A percentile compares a stretch with the other conserved stretches of the same genome.
Evolutionary conservation across 2,888 invertebrate genomes (phyloP).

Genomic region (Drosophila crucigera): DNA sequence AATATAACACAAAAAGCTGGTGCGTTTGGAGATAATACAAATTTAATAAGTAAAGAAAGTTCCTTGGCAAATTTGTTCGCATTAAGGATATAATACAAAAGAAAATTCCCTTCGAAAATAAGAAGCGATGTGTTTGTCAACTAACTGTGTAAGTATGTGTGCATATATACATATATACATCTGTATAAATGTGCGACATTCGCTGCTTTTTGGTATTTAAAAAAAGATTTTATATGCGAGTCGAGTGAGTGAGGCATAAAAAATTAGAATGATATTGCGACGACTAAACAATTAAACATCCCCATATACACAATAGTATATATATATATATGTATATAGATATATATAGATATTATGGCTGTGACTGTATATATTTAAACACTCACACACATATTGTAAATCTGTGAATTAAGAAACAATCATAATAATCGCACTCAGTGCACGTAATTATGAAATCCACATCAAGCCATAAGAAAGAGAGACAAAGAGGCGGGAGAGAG

Average conservation of each 20-base stretch:
- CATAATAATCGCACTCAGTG: conserved; percentile 76
- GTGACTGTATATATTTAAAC: conserved; percentile 2
- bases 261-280: conserved; percentile 42
- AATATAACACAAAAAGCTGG: too few relatives aligned
- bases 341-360: conserved; percentile 2
- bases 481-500: not conserved
- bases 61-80: not conserved
- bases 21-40: not conserved
- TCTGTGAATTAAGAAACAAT: conserved; percentile 81
- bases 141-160: not conserved
- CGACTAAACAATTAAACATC: conserved; percentile 44
- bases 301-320: not conserved
- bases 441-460: conserved; percentile 75
- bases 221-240: conserved; percentile 24
- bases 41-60: not conserved
- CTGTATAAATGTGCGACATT: conserved; percentile 3
- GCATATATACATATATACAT: not conserved
- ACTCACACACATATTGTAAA: conserved; percentile 53
- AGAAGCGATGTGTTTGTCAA: not conserved
- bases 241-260: conserved; percentile 24
- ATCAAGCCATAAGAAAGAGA: conserved; percentile 30
- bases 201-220: conserved; percentile 31
- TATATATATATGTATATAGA: not conserved
- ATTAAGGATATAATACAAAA: not conserved
- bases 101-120: not conserved